A percentile compares a stretch with the other conserved stretches of the same genome.
phyloP scores from a whole-genome alignment of 1,140 invertebrate genomes.

The Polypedilum vanderplanki region DNA sequence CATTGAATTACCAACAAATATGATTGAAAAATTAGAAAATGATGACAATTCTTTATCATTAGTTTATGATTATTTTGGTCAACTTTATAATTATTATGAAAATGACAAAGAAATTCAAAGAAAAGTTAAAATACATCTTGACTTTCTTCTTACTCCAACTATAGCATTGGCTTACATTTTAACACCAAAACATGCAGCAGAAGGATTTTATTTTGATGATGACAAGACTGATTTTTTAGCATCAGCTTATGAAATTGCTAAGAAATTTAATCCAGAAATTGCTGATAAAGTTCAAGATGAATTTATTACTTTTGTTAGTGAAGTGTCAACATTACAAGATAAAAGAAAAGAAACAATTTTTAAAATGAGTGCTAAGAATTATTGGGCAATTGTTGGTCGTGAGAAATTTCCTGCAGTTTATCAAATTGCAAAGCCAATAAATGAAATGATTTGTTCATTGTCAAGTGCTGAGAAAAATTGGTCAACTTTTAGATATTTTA shows the following conservation, averaged over 20 bases:
- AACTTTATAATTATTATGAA: not conserved
- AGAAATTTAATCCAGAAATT: not conserved
- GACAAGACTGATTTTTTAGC: not conserved
- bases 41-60: not conserved
- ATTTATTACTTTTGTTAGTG: not conserved
- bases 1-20: not conserved
- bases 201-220: not conserved
- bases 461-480: not conserved
- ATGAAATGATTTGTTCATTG: not conserved
- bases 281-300: not conserved
- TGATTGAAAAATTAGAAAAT: not conserved
- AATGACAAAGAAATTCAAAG: not conserved
- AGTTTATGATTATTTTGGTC: not conserved
- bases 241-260: not conserved
- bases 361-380: not conserved
- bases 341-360: not conserved
- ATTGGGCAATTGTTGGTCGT: not conserved
- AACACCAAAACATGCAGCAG: not conserved
- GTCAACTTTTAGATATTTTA: not conserved
- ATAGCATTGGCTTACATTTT: not conserved
- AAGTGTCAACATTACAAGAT: not conserved
- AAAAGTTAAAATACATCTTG: not conserved
- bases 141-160: not conserved
- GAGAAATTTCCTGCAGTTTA: not conserved
- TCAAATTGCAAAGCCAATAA: not conserved